These are phyloP conservation scores for Euzetes globulus DNA, from an alignment of 2,888 invertebrate species.

Conservation along the genomic window DNA sequence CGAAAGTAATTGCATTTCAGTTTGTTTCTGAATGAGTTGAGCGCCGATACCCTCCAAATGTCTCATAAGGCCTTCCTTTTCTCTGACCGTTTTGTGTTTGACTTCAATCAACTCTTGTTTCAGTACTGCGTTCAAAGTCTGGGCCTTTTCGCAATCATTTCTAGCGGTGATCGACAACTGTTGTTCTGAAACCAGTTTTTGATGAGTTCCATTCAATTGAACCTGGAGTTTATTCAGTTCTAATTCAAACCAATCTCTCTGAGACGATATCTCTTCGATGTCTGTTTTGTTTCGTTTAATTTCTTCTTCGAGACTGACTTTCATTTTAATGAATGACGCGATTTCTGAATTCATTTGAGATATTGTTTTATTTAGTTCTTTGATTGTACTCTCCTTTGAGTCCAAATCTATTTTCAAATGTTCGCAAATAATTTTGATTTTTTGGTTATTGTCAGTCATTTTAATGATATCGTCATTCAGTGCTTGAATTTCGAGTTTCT, in stretches of 20 bases:
- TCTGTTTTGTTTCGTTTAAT: slow-evolving; percentile 47
- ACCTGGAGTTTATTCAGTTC: slow-evolving; percentile 49
- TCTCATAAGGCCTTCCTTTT: slow-evolving; percentile 49
- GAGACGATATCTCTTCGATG: slow-evolving; percentile 46
- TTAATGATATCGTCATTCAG: slow-evolving; percentile 47
- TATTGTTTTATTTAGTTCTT: slow-evolving; percentile 49
- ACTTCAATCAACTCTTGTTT: slow-evolving; percentile 47
- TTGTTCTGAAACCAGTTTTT: slow-evolving; percentile 47
- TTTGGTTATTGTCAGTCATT: slow-evolving; percentile 45
- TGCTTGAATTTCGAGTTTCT: slow-evolving; percentile 46
- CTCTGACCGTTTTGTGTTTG: slow-evolving; percentile 49
- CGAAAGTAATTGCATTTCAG: slow-evolving; percentile 46
- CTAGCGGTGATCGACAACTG: slow-evolving; percentile 44
- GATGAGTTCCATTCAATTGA: slow-evolving; percentile 47
- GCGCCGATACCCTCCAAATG: slow-evolving; percentile 50
- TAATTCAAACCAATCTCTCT: slow-evolving; percentile 50
- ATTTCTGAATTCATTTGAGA: slow-evolving; percentile 50
- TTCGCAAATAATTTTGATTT: slow-evolving; percentile 46
- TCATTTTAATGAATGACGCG: slow-evolving; percentile 47
- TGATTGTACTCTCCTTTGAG: slow-evolving; percentile 46
- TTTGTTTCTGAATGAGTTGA: slow-evolving; percentile 51
- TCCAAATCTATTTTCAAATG: slow-evolving; percentile 47
- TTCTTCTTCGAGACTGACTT: slow-evolving; percentile 48
- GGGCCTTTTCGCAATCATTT: slow-evolving; percentile 47
- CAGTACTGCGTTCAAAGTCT: slow-evolving; percentile 47